A percentile compares a stretch with the other conserved stretches of the same genome.
Evolutionary conservation across 1,140 invertebrate genomes (phyloP).

Genomic region (Neodiprion fabricii): DNA sequence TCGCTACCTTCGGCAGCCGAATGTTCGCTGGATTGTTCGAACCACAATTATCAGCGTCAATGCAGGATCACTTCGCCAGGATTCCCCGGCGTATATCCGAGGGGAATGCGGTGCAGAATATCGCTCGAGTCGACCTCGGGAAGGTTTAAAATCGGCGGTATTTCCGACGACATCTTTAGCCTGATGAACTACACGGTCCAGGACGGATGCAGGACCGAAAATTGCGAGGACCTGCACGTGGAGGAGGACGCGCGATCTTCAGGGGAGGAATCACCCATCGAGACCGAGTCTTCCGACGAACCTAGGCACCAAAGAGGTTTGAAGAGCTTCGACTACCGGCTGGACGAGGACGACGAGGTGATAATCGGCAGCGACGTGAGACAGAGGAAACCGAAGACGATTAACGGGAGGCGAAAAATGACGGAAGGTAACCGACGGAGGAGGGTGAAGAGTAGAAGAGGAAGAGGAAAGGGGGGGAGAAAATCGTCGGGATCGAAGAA

Average conservation of each 20-base stretch:
- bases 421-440: conserved; percentile 12
- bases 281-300: conserved; percentile 32
- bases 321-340: conserved; percentile 19
- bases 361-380: conserved; percentile 36
- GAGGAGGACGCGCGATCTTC: conserved; percentile 6
- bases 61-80: conserved; percentile 45
- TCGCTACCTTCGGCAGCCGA: conserved; percentile 32
- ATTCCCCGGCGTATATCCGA: conserved; percentile 48
- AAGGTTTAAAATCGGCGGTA: conserved; percentile 47
- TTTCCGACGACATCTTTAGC: conserved; percentile 43
- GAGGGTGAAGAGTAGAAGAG: conserved; percentile 2
- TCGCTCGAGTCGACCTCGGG: conserved; percentile 45
- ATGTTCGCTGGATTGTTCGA: conserved; percentile 46
- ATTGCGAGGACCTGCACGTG: conserved; percentile 38
- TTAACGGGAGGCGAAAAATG: conserved; percentile 27
- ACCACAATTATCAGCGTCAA: conserved; percentile 42
- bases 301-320: conserved; percentile 1
- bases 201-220: conserved; percentile 45
- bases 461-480: background rate
- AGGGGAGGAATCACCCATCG: conserved; percentile 26
- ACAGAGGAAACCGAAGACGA: conserved; percentile 23
- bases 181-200: conserved; percentile 52
- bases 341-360: conserved; percentile 35
- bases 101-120: conserved; percentile 46
- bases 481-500: conserved; percentile 16